phyloP scores from a whole-genome alignment of 1,140 invertebrate species.

The Cotesia chilonis region DNA sequence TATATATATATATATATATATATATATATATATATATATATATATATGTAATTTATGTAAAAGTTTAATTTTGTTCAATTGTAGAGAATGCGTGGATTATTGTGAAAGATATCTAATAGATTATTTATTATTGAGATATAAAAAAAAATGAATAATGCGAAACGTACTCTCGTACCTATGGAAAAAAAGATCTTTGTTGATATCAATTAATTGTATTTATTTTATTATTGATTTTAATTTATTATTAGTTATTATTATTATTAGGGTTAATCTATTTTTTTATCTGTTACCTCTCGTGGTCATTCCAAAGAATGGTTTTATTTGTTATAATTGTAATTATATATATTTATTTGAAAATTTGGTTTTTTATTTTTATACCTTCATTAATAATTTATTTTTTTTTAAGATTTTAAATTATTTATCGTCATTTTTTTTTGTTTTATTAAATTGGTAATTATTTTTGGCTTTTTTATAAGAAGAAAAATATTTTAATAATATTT shows the following conservation, averaged over 20 bases:
- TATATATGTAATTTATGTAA: too few species aligned
- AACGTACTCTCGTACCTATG: conserved; percentile 16
- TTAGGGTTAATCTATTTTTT: conserved; percentile 7
- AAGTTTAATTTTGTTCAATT: too few species aligned
- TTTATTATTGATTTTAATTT: not conserved
- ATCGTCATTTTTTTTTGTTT: not conserved
- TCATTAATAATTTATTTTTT: too few species aligned
- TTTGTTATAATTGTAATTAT: conserved; percentile 31
- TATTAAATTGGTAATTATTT: not conserved
- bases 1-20: too few species aligned
- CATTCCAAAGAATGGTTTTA: conserved; percentile 33
- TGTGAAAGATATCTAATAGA: too few species aligned
- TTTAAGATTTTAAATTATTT: too few species aligned
- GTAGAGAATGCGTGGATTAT: too few species aligned
- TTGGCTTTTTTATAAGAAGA: too few species aligned
- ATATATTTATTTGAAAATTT: not conserved
- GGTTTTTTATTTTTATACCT: not conserved
- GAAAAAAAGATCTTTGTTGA: conserved; percentile 20
- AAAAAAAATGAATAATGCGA: conserved; percentile 10
- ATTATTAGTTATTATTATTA: not conserved
- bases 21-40: too few species aligned
- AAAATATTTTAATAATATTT: too few species aligned
- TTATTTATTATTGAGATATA: not conserved
- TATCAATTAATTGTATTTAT: not conserved
- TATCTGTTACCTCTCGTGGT: conserved; percentile 27